These are phyloP conservation scores for Halcyon leucocephala DNA, from an alignment of 2,797 vertebrate genomes.

Conservation along the genomic window DNA sequence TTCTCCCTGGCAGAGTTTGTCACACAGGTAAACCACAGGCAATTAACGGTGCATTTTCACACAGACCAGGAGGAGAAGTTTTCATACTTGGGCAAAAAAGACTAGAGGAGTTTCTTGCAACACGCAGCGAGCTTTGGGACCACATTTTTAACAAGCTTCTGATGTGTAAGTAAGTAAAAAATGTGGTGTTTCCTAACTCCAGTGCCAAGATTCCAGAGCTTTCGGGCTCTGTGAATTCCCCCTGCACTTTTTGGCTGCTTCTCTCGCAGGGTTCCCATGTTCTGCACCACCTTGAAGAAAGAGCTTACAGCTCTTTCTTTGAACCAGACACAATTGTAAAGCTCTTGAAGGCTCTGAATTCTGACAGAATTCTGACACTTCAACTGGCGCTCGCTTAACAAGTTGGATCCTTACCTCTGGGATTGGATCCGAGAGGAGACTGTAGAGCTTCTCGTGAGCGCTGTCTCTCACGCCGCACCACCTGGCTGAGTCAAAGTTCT, in stretches of 20 bases:
- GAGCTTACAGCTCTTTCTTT: neutral
- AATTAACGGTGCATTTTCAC: neutral
- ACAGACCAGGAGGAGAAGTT: neutral
- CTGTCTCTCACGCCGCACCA: constrained; percentile 98
- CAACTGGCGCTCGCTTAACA: rapidly evolving
- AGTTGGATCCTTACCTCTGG: constrained; percentile 85
- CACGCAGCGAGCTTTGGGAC: neutral
- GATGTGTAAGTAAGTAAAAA: neutral
- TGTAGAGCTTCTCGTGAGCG: constrained; percentile 97
- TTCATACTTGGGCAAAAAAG: neutral
- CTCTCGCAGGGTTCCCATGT: neutral
- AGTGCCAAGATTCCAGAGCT: neutral
- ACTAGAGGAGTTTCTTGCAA: neutral
- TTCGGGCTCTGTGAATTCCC: neutral
- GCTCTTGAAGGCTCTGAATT: neutral
- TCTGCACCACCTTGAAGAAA: neutral
- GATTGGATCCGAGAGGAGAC: constrained; percentile 93
- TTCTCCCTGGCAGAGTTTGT: neutral
- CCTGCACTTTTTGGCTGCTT: neutral
- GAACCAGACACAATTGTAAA: neutral
- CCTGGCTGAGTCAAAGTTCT: constrained; percentile 96
- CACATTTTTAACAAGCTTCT: neutral
- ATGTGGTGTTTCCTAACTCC: rapidly evolving
- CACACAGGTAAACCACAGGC: neutral
- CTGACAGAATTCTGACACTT: neutral